These are phyloP conservation scores for Balearica regulorum DNA, from an alignment of 2,797 vertebrate genomes.

Conservation along the genomic window DNA sequence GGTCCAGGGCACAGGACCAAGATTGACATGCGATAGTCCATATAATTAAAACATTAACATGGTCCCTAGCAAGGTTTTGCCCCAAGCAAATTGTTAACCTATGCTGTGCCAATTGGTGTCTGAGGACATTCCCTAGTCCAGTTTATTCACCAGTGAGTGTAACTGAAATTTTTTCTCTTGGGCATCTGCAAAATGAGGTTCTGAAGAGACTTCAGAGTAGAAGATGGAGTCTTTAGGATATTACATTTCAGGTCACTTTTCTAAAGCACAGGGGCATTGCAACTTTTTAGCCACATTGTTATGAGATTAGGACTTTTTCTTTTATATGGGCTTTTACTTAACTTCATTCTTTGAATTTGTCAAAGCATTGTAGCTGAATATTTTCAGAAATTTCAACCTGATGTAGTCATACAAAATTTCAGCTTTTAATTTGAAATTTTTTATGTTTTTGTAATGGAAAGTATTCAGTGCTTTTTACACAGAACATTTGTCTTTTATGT, in stretches of 20 bases:
- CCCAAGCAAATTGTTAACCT: neutral
- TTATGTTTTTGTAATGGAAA: neutral
- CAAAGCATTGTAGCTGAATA: neutral
- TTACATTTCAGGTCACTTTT: neutral
- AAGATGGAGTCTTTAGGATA: neutral
- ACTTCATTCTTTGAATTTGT: neutral
- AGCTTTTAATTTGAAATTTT: neutral
- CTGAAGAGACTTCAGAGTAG: neutral
- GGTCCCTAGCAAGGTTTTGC: neutral
- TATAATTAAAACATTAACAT: neutral
- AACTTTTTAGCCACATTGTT: neutral
- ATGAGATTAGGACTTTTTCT: neutral
- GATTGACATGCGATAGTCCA: rapidly evolving
- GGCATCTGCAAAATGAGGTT: neutral
- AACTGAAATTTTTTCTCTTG: neutral
- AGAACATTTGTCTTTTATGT: neutral
- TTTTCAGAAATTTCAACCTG: neutral
- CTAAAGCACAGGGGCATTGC: neutral
- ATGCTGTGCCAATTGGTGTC: rapidly evolving
- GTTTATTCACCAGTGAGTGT: neutral
- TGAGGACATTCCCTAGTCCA: rapidly evolving
- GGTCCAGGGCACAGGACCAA: neutral
- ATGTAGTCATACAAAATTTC: neutral
- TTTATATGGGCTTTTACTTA: neutral
- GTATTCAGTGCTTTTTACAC: neutral